Percentiles rank a stretch among this genome's conserved stretches.
These are phyloP conservation scores for Acrossocheilus wenchowensis DNA, from an alignment of 2,797 vertebrate species.

Conservation along the genomic window DNA sequence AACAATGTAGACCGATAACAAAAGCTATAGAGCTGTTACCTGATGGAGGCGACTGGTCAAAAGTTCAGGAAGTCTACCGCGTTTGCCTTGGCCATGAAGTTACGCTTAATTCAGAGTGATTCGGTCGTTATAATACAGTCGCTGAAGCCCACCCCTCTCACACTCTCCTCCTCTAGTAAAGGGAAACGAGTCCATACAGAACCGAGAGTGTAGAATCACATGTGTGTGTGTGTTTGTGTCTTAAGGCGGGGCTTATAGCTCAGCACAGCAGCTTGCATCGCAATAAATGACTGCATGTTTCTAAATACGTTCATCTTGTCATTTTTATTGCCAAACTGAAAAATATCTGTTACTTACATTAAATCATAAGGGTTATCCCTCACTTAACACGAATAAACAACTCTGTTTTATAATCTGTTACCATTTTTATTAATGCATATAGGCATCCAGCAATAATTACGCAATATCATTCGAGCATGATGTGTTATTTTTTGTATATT, in stretches of 20 bases:
- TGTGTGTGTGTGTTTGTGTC: constrained; percentile 46
- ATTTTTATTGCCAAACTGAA: background rate
- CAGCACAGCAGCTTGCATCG: background rate
- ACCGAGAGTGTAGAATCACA: constrained; percentile 29
- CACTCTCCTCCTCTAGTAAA: background rate
- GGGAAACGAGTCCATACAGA: constrained; percentile 14
- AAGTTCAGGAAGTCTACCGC: constrained; percentile 36
- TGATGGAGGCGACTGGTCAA: constrained; percentile 36
- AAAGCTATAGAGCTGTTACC: constrained; percentile 34
- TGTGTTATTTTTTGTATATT: background rate
- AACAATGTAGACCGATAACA: background rate
- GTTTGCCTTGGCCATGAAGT: constrained; percentile 24
- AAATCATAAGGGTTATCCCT: too few relatives aligned
- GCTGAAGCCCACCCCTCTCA: background rate
- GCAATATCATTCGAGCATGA: background rate
- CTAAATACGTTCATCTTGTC: background rate
- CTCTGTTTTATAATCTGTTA: background rate
- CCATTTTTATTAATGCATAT: background rate
- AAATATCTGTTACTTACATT: background rate
- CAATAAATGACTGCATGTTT: background rate
- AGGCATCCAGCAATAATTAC: background rate
- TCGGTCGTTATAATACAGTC: background rate
- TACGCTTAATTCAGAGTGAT: background rate
- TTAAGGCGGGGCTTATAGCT: constrained; percentile 68
- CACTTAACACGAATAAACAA: background rate